Evolutionary conservation across 2,888 invertebrate species (phyloP), one percentile per base, ranked within the genome.

Genomic region (Prionchulus punctatus): DNA sequence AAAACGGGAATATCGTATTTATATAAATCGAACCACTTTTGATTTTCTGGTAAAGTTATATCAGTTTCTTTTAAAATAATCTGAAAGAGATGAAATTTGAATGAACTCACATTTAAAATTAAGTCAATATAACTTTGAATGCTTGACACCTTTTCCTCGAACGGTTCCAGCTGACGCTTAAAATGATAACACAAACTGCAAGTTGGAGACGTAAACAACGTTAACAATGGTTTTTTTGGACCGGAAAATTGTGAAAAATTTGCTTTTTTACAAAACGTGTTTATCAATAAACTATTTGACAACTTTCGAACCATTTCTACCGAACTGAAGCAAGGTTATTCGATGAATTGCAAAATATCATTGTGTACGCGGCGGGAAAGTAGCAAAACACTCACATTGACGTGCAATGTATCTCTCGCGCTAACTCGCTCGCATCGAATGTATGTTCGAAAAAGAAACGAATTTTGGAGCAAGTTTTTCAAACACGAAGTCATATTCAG

Each of bases 1-100:
- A 75, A 70, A 21, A 75, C 75, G 1, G 75, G 75, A 59, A 75
- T 73, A 54, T 74, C 73, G 64, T 71, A 72, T 57, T 68, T 66
- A 60, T 71, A 74, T 57, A 66, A 65, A 56, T 69, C 64, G 54
- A 65, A 69, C 67, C 66, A 70, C 28, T 61, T 55, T 55, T 64
- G 62, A 60, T 72, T 69, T 56, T 66, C 68, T 43, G 65, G 64
- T 7, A 59, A 43, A 1, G 63, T 63, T 23, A 72, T 72, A 60
- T 70, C 69, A 7, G 71, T 67, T 60, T 69, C 65, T 56, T 71
- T 62, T 25, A 71, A 61, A 15, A 58, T 43, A 57, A 70, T 64
- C 31, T 12, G 26, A 26, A 30, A 49, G 12, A 43, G 26, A 50
- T 31, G 1, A 27, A 12, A 12, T 36, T 36, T 18, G 36, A 36